Evolutionary conservation across 2,888 invertebrate genomes (phyloP), one percentile per base, ranked within the genome.

Genomic region (Anodontia alba): DNA sequence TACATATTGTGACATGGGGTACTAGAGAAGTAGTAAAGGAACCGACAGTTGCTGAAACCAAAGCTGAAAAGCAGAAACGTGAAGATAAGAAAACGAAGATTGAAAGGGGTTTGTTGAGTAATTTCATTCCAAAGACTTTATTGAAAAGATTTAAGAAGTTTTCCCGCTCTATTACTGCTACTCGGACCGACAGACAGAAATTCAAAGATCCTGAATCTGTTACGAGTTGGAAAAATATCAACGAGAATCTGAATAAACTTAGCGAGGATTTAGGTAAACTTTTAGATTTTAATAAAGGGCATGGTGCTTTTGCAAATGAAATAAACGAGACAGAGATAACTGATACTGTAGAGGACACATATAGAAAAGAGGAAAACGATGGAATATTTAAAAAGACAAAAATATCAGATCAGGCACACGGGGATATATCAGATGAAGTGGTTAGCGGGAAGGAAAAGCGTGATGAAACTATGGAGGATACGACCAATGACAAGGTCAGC

Each of bases 41-140:
- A 42, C 90, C 91, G 73, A 89, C 91, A 2, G 88, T 88, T 74
- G 82, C 79, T 10, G 90, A 93, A 69, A 54, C 87, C n/a, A 91
- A 87, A 72, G 94, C 97, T 97, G 94, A 97, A 96, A 74, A 97
- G 96, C 1, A 98, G 92, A 80, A 79, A 29, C 84, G 78, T 33
- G 97, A 97, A 68, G 86, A 88, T 54, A 84, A 97, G 93, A 97
- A 97, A 91, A 96, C 96, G 78, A 97, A 96, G 0, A 98, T 94
- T 96, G 97, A 97, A 97, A 91, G 68, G 74, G 85, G 89, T 26
- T 87, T 97, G 80, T 78, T 95, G 98, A 85, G 92, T 89, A 76
- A 93, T 49, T 80, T 83, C 71, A 80, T 84, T 36, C 83, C 83
- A 31, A 72, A 74, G 67, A 70, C 76, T 36, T 81, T 80, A 26